A percentile compares a stretch with the other conserved stretches of the same genome.
These are phyloP conservation scores for Microctenopoma stevenorrisi DNA, from an alignment of 2,797 vertebrate genomes.

Conservation along the genomic window DNA sequence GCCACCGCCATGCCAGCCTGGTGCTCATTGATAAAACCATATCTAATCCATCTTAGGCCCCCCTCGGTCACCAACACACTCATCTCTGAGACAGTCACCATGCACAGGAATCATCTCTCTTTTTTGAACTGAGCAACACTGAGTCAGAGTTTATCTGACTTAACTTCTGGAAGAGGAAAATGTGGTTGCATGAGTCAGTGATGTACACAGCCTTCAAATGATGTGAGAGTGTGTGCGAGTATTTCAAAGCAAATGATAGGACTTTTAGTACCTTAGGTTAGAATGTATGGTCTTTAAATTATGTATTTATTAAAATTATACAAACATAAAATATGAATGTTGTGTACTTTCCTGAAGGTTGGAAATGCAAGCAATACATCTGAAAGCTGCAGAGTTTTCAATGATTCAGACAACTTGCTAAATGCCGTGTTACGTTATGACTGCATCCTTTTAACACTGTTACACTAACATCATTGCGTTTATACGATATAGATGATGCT, in stretches of 20 bases:
- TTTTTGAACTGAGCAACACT: slow-evolving; percentile 75
- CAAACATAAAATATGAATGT: slow-evolving; percentile 9
- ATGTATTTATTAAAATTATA: slow-evolving; percentile 27
- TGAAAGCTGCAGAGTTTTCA: slow-evolving; percentile 8
- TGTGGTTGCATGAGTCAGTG: slow-evolving; percentile 52
- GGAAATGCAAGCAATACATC: neutral
- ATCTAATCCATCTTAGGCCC: slow-evolving; percentile 84
- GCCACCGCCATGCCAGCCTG: slow-evolving; percentile 81
- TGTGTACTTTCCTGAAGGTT: neutral
- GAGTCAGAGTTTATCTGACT: slow-evolving; percentile 78
- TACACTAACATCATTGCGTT: slow-evolving; percentile 21
- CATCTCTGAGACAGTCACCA: slow-evolving; percentile 81
- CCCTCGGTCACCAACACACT: slow-evolving; percentile 77
- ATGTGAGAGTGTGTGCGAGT: slow-evolving; percentile 13
- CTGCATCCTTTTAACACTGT: neutral
- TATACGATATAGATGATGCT: slow-evolving; percentile 13
- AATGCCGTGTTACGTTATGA: slow-evolving; percentile 5
- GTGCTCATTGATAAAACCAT: slow-evolving; percentile 87
- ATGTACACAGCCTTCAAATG: slow-evolving; percentile 45
- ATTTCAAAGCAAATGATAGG: slow-evolving; percentile 37
- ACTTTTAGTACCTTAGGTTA: neutral
- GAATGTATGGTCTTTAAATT: slow-evolving; percentile 5
- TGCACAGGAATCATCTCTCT: slow-evolving; percentile 79
- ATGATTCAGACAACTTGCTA: slow-evolving; percentile 13
- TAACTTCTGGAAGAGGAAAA: slow-evolving; percentile 74